Evolutionary conservation across 2,888 invertebrate genomes (phyloP).

Genomic region (Pediacus dermestoides): DNA sequence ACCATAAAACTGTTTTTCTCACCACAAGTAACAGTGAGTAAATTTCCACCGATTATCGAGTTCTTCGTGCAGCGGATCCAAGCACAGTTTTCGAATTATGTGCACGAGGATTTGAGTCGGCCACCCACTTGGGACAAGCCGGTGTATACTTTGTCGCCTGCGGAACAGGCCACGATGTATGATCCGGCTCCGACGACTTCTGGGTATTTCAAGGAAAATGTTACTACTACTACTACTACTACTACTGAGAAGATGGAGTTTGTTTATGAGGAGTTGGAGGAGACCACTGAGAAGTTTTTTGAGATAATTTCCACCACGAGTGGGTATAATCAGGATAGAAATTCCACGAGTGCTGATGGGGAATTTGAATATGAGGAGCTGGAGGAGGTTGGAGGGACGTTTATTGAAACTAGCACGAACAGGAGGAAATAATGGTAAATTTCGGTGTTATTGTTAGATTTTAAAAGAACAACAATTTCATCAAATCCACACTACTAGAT

Average conservation of each 20-base stretch:
- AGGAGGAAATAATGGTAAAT: too few species aligned
- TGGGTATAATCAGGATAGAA: constrained; percentile 2
- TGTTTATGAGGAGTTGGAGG: constrained; percentile 5
- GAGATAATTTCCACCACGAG: constrained; percentile 3
- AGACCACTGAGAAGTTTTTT: constrained; percentile 10
- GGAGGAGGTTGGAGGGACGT: constrained; percentile 25
- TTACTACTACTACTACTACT: neutral
- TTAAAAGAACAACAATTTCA: too few species aligned
- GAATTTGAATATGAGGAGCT: constrained; percentile 27
- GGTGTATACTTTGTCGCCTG: constrained; percentile 35
- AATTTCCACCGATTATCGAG: constrained; percentile 67
- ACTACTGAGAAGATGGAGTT: constrained; percentile 10
- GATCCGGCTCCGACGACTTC: constrained; percentile 4
- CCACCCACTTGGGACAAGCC: constrained; percentile 46
- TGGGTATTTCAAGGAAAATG: constrained; percentile 3
- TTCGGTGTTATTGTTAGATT: too few species aligned
- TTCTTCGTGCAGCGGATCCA: constrained; percentile 67
- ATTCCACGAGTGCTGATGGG: constrained; percentile 10
- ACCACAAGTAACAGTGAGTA: constrained; percentile 35
- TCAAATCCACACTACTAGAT: too few species aligned
- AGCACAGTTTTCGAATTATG: constrained; percentile 65
- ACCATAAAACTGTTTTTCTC: constrained; percentile 20
- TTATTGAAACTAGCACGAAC: constrained; percentile 27
- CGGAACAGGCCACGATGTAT: constrained; percentile 24
- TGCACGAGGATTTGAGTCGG: constrained; percentile 55